Conservation (phyloP, 2,797 vertebrate genomes). For the Fundulus diaphanus region DNA sequence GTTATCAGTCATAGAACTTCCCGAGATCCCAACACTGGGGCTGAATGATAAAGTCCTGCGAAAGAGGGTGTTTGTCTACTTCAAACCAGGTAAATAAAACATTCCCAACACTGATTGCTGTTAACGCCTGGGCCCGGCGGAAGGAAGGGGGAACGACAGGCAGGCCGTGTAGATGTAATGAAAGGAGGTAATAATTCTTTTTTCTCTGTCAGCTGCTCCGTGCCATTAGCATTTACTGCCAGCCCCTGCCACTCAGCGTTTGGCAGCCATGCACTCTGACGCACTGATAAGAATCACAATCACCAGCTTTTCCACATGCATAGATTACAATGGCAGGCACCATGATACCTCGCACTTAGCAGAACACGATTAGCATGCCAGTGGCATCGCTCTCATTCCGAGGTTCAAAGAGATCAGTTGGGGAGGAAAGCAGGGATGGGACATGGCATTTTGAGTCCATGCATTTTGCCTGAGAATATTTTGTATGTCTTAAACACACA, state of each 20-base stretch:
- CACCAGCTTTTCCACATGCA: constrained; percentile 73
- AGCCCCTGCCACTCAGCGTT: constrained; percentile 76
- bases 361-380: constrained; percentile 76
- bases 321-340: constrained; percentile 76
- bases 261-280: constrained; percentile 68
- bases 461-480: constrained; percentile 59
- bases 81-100: constrained; percentile 72
- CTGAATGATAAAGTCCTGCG: constrained; percentile 36
- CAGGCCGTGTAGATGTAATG: constrained; percentile 77
- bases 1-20: constrained; percentile 40
- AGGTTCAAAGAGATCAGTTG: constrained; percentile 65
- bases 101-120: constrained; percentile 51
- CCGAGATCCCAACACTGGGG: constrained; percentile 20
- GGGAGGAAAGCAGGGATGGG: constrained; percentile 41
- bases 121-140: constrained; percentile 42
- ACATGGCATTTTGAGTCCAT: constrained; percentile 58
- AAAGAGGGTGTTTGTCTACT: constrained; percentile 57
- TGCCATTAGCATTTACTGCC: constrained; percentile 82
- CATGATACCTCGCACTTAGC: constrained; percentile 64
- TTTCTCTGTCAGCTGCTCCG: constrained; percentile 77
- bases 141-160: constrained; percentile 57
- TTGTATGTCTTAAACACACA: constrained; percentile 39
- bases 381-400: constrained; percentile 62
- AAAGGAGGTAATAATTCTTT: constrained; percentile 81
- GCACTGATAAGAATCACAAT: constrained; percentile 83